phyloP scores from a whole-genome alignment of 2,888 invertebrate genomes.

The Nematopogon swammerdamellus region DNA sequence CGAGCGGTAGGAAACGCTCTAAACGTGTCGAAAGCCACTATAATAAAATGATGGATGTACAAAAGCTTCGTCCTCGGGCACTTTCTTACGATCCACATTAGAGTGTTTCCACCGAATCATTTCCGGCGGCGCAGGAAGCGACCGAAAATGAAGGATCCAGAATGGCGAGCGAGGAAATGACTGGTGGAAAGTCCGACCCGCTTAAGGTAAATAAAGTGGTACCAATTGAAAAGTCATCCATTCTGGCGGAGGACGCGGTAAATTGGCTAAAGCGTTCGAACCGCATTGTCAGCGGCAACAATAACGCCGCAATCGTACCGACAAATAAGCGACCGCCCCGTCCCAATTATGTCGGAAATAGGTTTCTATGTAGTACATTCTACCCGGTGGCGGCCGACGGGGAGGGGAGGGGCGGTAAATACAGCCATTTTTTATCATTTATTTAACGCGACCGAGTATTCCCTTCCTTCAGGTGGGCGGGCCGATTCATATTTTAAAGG shows the following conservation, averaged over 20 bases:
- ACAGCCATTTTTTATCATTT: too few relatives aligned
- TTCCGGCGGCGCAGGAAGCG: conserved; percentile 30
- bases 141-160: conserved; percentile 35
- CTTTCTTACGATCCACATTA: conserved; percentile 44
- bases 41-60: not conserved
- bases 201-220: conserved; percentile 36
- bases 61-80: not conserved
- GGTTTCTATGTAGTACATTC: not conserved
- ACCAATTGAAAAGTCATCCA: conserved; percentile 51
- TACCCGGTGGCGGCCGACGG: too few relatives aligned
- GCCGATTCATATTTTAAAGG: too few relatives aligned
- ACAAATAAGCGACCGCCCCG: not conserved
- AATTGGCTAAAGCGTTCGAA: not conserved
- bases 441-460: too few relatives aligned
- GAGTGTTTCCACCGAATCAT: conserved; percentile 54
- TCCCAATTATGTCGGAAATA: not conserved
- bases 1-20: too few relatives aligned
- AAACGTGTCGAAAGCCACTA: not conserved
- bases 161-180: conserved; percentile 44
- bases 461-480: too few relatives aligned
- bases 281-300: not conserved
- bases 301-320: not conserved
- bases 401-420: too few relatives aligned
- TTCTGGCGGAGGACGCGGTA: conserved; percentile 16
- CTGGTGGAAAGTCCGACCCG: conserved; percentile 27